phyloP scores from a whole-genome alignment of 2,797 vertebrate species.

The Periophthalmus magnuspinnatus region DNA sequence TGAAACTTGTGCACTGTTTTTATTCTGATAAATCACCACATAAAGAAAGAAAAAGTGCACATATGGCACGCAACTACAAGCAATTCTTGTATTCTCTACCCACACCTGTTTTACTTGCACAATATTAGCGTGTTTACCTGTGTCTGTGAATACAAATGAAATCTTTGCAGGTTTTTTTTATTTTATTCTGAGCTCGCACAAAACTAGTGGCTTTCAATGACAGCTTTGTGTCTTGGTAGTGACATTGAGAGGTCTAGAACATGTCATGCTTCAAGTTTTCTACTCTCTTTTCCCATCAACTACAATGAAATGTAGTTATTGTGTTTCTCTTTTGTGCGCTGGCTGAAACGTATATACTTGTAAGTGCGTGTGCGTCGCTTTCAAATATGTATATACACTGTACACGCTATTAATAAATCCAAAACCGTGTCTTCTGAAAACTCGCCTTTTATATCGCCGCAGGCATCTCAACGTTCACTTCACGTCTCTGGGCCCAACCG shows the following conservation, averaged over 20 bases:
- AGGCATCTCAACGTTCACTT: slow-evolving; percentile 20
- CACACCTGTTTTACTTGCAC: slow-evolving; percentile 19
- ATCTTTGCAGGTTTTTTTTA: slow-evolving; percentile 39
- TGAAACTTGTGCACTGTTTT: slow-evolving; percentile 28
- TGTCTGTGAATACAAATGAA: slow-evolving; percentile 33
- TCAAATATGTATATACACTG: not conserved
- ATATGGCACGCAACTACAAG: slow-evolving; percentile 38
- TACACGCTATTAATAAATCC: not conserved
- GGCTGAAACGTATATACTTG: not conserved
- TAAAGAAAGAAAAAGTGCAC: slow-evolving; percentile 25
- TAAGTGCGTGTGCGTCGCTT: not conserved
- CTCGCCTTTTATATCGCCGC: slow-evolving; percentile 3
- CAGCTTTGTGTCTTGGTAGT: slow-evolving; percentile 44
- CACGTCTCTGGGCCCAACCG: slow-evolving; percentile 9
- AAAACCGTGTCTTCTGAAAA: slow-evolving; percentile 13
- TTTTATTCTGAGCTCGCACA: slow-evolving; percentile 24
- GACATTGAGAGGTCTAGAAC: slow-evolving; percentile 60
- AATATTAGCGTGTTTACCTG: slow-evolving; percentile 20
- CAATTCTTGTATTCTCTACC: slow-evolving; percentile 35
- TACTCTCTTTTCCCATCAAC: slow-evolving; percentile 11
- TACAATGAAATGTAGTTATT: slow-evolving; percentile 32
- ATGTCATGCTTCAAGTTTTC: slow-evolving; percentile 50
- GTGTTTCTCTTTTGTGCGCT: slow-evolving; percentile 19
- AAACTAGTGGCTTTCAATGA: slow-evolving; percentile 34
- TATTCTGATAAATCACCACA: slow-evolving; percentile 31